Evolutionary conservation across 2,797 vertebrate species (phyloP).

Genomic region (Dryobates pubescens): DNA sequence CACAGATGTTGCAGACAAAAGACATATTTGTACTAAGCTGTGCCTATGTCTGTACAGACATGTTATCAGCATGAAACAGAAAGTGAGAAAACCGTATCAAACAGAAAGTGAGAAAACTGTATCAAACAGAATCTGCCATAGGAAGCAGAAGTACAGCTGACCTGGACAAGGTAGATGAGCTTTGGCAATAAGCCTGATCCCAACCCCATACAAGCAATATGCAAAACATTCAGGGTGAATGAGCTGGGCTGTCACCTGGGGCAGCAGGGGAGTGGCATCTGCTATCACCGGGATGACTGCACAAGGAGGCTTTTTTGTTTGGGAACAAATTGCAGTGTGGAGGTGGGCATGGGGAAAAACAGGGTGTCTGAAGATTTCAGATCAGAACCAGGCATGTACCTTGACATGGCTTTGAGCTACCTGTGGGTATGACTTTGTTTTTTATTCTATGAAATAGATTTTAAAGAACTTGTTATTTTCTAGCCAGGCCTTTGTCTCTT

Average conservation of each 20-base stretch:
- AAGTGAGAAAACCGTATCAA: not conserved
- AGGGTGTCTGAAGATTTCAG: not conserved
- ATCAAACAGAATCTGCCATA: not conserved
- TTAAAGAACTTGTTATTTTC: not conserved
- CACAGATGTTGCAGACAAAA: not conserved
- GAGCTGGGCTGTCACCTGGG: not conserved
- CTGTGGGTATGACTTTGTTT: slow-evolving; percentile 41
- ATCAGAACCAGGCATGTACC: slow-evolving; percentile 50
- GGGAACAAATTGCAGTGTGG: slow-evolving; percentile 3
- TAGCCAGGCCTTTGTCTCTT: not conserved
- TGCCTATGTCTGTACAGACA: not conserved
- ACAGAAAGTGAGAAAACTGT: not conserved
- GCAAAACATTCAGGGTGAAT: not conserved
- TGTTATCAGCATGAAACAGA: not conserved
- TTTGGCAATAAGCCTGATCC: not conserved
- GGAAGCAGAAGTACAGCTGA: not conserved
- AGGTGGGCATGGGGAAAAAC: not conserved
- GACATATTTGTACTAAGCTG: not conserved
- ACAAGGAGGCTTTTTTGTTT: not conserved
- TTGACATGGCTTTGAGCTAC: slow-evolving; percentile 41
- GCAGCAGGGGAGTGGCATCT: slow-evolving; percentile 27
- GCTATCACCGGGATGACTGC: not conserved
- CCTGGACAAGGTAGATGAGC: not conserved
- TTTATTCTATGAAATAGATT: slow-evolving; percentile 18
- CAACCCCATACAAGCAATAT: not conserved